Conservation (phyloP, 2,888 invertebrate species). For the Thelaira solivaga region DNA sequence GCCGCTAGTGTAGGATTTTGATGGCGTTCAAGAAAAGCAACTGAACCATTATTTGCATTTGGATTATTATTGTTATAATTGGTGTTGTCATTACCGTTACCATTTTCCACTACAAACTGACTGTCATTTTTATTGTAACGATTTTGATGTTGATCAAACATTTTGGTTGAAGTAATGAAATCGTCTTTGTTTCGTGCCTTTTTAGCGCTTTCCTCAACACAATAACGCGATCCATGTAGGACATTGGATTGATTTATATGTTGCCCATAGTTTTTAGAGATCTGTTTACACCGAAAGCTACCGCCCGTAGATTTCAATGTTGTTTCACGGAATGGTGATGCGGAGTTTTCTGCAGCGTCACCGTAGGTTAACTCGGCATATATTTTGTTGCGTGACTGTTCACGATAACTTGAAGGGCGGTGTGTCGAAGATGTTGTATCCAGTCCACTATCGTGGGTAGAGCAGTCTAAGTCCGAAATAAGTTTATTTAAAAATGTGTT, state of each 20-base stretch:
- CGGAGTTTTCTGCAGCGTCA: conserved; percentile 75
- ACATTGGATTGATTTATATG: conserved; percentile 73
- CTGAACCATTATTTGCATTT: conserved; percentile 68
- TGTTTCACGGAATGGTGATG: conserved; percentile 76
- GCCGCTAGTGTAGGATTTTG: conserved; percentile 76
- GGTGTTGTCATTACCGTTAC: conserved; percentile 54
- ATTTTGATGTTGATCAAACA: conserved; percentile 76
- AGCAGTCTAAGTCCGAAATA: conserved; percentile 79
- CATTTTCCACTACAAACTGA: conserved; percentile 66
- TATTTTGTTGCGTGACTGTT: conserved; percentile 66
- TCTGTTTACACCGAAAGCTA: conserved; percentile 74
- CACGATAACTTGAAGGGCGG: conserved; percentile 76
- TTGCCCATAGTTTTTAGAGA: conserved; percentile 56
- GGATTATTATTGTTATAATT: conserved; percentile 63
- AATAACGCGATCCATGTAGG: conserved; percentile 73
- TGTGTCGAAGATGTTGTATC: conserved; percentile 78
- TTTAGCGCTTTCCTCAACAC: conserved; percentile 75
- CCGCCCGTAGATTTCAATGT: conserved; percentile 74
- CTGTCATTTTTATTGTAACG: conserved; percentile 73
- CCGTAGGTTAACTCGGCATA: conserved; percentile 65
- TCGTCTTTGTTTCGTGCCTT: conserved; percentile 77
- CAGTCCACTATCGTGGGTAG: conserved; percentile 77
- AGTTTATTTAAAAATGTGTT: conserved; percentile 35
- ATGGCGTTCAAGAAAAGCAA: conserved; percentile 75
- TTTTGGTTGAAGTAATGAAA: conserved; percentile 73